Evolutionary conservation across 2,113 vertebrate genomes (phyloP).

Genomic region (Stegastes partitus): DNA sequence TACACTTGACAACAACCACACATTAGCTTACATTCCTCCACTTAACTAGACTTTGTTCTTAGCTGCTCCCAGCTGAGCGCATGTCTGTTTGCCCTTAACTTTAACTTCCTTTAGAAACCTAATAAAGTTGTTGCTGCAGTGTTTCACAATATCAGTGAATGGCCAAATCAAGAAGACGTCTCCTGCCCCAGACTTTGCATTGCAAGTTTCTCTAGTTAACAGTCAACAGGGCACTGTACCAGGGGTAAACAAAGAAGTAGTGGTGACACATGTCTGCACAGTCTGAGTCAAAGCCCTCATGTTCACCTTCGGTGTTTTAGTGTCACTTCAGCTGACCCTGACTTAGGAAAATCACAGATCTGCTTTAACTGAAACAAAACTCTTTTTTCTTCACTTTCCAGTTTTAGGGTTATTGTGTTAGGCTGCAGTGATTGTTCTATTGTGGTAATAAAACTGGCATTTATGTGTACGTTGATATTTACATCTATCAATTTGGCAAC

Average conservation of each 20-base stretch:
- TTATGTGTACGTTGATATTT: too few relatives aligned
- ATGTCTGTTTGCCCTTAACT: too few relatives aligned
- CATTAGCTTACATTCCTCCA: not conserved
- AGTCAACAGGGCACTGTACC: not conserved
- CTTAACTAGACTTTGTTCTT: not conserved
- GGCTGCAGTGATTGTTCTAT: too few relatives aligned
- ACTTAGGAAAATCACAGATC: not conserved
- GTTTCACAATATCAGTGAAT: too few relatives aligned
- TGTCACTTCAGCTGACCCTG: not conserved
- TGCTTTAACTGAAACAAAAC: not conserved
- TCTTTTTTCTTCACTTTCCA: too few relatives aligned
- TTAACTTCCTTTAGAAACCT: too few relatives aligned
- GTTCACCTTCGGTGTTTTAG: not conserved
- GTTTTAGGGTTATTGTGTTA: too few relatives aligned
- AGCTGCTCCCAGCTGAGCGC: not conserved
- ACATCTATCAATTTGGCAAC: too few relatives aligned
- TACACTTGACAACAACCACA: not conserved
- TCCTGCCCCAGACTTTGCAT: not conserved
- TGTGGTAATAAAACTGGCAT: too few relatives aligned
- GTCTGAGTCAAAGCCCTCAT: conserved; percentile 5
- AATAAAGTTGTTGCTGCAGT: too few relatives aligned
- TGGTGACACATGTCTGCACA: conserved; percentile 23
- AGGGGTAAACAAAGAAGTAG: conserved; percentile 8
- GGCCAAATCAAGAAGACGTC: not conserved
- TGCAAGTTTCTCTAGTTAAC: not conserved